These are phyloP conservation scores for Amniataba percoides DNA, from an alignment of 2,797 vertebrate genomes.

Conservation along the genomic window DNA sequence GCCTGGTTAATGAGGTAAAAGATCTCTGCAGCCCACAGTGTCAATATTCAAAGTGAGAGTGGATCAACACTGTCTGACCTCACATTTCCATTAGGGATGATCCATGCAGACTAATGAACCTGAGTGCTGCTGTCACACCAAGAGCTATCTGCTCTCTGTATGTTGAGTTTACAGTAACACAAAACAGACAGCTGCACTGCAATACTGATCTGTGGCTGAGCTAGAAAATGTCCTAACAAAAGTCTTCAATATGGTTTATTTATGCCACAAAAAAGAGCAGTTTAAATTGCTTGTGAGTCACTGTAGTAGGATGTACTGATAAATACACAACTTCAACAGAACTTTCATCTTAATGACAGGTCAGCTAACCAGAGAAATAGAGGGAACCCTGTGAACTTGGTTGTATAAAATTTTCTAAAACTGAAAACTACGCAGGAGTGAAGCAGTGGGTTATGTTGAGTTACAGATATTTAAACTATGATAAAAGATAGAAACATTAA, in stretches of 20 bases:
- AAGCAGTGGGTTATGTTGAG: not conserved
- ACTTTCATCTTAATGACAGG: constrained; percentile 45
- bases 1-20: constrained; percentile 34
- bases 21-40: constrained; percentile 1
- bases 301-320: not conserved
- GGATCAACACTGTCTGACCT: constrained; percentile 10
- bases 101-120: constrained; percentile 24
- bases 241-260: not conserved
- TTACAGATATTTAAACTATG: constrained; percentile 1
- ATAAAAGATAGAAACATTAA: not conserved
- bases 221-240: not conserved
- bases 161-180: not conserved
- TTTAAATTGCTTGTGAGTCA: not conserved
- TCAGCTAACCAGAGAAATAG: not conserved
- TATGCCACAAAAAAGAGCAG: not conserved
- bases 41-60: constrained; percentile 21
- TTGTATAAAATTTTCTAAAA: not conserved
- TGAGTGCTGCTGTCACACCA: not conserved
- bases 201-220: not conserved
- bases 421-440: constrained; percentile 15
- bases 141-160: not conserved
- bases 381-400: not conserved
- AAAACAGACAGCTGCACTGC: not conserved
- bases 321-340: not conserved
- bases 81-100: constrained; percentile 12